These are phyloP conservation scores for Scortum barcoo DNA, from an alignment of 2,113 vertebrate genomes.

Conservation along the genomic window DNA sequence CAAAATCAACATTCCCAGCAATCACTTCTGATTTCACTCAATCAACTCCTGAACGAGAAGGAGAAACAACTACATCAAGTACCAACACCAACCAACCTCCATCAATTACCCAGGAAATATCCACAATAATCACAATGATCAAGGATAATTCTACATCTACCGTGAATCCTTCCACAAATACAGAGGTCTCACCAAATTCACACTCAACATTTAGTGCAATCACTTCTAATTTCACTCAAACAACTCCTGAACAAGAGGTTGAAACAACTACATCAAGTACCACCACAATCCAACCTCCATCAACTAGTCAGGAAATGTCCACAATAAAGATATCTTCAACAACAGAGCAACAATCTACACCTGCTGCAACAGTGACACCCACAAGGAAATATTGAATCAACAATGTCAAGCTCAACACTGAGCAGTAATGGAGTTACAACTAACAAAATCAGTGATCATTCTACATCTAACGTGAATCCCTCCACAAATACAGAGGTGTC, in stretches of 20 bases:
- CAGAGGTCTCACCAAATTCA: accelerated
- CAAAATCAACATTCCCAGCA: not conserved
- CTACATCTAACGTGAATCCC: not conserved
- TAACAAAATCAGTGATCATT: not conserved
- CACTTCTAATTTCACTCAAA: not conserved
- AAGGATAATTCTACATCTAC: not conserved
- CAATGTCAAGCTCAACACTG: not conserved
- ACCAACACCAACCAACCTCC: not conserved
- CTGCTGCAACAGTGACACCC: not conserved
- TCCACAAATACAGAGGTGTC: not conserved
- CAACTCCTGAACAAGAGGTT: not conserved
- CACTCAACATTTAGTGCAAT: not conserved
- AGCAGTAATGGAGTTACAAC: not conserved
- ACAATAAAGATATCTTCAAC: not conserved
- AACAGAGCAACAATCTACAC: not conserved
- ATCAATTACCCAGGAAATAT: not conserved
- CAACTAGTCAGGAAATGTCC: not conserved
- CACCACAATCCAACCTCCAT: accelerated
- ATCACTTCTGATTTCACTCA: not conserved
- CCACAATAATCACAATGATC: not conserved
- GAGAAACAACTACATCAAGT: not conserved
- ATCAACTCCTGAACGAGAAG: not conserved
- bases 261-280: not conserved
- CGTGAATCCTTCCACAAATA: not conserved
- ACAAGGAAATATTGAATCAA: not conserved